Base-by-base conservation (phyloP, 2,797 vertebrate genomes). In the Otolemur crassicaudatus region DNA sequence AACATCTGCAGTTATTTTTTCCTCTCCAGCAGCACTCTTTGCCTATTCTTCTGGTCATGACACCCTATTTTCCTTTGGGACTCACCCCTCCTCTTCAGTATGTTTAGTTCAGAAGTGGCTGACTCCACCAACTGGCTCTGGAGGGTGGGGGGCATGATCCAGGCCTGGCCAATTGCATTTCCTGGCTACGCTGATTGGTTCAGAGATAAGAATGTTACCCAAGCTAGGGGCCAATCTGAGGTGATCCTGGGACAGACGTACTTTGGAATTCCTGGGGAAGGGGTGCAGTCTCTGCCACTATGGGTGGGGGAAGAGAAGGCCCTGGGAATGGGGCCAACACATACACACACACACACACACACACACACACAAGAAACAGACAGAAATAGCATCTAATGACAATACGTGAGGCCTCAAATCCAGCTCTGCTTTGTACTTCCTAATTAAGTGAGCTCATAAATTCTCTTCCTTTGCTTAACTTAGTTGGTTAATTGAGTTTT, bases 181-280 rank as follows among this genome's bases (percentile, higher is more conserved):
- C 56, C n/a, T 77, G 58, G 61, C 83, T 46, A 22, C n/a, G 40
- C 0, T 2, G 77, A 91, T 65, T 85, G 84, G 90, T 46, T 96
- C 79, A 72, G 73, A 86, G 56, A 89, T 37, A 61, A 75, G 61
- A 70, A 34, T 11, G 22, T 72, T 65, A 82, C 56, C 3, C 61
- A 40, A 60, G n/a, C 67, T 73, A 65, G 29, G 75, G 83, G 46
- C 79, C 84, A 91, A 56, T 89, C 79, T 40, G 61, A 89, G 79
- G 63, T 14, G 31, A 56, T n/a, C 22, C 49, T 79, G 69, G 31
- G 40, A 88, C 17, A 67, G 40, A 85, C 17, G 61, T 10, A 58
- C 40, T 80, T 49, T 49, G 31, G 69, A 89, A 93, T 96, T 89
- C 46, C 63, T 86, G 43, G 93, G 46, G 83, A 94, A 89, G 67